These are phyloP conservation scores for Cinara cedri DNA, from an alignment of 2,888 invertebrate species.

Conservation along the genomic window DNA sequence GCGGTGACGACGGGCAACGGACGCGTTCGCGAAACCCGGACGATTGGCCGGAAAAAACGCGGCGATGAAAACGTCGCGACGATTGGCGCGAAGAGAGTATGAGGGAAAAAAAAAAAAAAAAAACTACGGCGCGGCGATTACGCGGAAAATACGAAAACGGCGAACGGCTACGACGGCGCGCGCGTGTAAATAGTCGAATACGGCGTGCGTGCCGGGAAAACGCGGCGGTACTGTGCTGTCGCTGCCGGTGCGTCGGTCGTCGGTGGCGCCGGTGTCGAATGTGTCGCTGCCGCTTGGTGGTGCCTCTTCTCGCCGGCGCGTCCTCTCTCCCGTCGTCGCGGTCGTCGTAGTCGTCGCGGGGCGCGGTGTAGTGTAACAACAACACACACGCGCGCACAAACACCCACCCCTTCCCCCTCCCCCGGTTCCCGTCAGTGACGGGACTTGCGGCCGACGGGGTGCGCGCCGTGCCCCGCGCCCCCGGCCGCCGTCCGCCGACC, in stretches of 20 bases:
- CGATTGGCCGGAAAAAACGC: no score
- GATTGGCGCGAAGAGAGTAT: not conserved
- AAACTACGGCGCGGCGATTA: not conserved
- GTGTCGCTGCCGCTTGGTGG: not conserved
- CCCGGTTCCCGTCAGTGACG: not conserved
- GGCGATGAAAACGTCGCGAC: not conserved
- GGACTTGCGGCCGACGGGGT: not conserved
- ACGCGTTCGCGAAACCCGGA: not conserved
- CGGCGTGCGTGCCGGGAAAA: constrained; percentile 33
- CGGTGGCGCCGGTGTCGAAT: constrained; percentile 48
- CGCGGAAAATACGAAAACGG: not conserved
- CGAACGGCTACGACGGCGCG: not conserved
- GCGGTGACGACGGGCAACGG: not conserved
- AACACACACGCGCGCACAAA: not conserved
- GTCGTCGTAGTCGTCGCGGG: not conserved
- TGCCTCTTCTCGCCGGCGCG: not conserved
- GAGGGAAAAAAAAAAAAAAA: not conserved
- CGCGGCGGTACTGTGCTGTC: constrained; percentile 11
- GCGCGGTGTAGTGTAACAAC: not conserved
- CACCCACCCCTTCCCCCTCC: not conserved
- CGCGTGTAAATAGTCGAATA: not conserved
- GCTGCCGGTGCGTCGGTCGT: constrained; percentile 36
- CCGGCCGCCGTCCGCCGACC: not conserved
- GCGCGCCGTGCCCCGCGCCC: not conserved
- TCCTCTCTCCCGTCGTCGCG: not conserved